phyloP scores from a whole-genome alignment of 2,113 vertebrate species.

The Paracanthobrama guichenoti region DNA sequence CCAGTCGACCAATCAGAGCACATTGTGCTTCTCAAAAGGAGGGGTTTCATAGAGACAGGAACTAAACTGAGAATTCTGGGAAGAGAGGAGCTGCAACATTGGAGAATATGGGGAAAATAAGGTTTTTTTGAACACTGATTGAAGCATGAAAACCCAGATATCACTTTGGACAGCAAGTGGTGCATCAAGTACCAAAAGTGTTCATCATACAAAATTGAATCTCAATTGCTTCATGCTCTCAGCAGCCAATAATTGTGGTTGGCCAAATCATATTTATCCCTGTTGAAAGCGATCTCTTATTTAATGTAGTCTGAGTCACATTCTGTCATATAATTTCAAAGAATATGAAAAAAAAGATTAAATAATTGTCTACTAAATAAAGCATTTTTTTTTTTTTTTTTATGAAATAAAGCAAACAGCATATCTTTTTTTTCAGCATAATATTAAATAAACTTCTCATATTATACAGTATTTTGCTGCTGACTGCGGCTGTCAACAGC shows the following conservation, averaged over 20 bases:
- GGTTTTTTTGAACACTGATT: no score
- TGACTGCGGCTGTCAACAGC: neutral
- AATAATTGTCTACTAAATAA: neutral
- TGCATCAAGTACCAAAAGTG: neutral
- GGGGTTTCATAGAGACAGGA: no score
- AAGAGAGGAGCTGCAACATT: no score
- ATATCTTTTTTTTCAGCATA: neutral
- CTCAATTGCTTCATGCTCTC: constrained; percentile 1
- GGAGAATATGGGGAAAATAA: no score
- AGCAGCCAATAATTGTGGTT: neutral
- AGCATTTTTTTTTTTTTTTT: neutral
- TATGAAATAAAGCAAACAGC: neutral
- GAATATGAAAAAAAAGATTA: neutral
- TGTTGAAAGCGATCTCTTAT: neutral
- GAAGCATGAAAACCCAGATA: neutral
- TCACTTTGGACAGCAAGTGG: neutral
- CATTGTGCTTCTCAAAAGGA: no score
- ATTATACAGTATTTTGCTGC: neutral
- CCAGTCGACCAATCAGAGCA: no score
- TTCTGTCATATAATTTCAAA: neutral
- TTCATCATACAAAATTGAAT: constrained; percentile 14
- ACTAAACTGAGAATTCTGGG: no score
- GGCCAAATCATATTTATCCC: constrained; percentile 6
- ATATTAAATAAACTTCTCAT: neutral
- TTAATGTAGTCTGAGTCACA: neutral